Conservation (phyloP, 2,888 invertebrate species). For the Neocrepidodera transversa region DNA sequence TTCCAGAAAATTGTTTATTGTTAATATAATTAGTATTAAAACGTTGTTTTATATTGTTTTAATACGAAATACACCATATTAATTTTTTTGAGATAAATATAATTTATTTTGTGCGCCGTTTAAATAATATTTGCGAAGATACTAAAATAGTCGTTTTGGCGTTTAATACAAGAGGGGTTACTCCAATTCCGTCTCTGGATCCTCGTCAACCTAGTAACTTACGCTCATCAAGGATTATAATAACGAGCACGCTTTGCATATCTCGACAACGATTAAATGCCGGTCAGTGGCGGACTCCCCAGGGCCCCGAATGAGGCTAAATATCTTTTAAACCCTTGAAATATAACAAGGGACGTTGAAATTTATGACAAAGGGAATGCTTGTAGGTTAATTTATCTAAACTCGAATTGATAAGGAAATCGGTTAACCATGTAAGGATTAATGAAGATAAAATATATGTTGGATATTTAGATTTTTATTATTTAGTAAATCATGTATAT, state of each 20-base stretch:
- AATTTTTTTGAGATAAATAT: no score
- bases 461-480: no score
- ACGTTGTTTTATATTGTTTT: no score
- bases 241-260: slow-evolving; percentile 60
- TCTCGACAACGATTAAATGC: slow-evolving; percentile 56
- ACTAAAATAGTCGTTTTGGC: slow-evolving; percentile 29
- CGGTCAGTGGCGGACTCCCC: slow-evolving; percentile 30
- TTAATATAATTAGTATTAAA: no score
- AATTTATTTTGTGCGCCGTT: no score
- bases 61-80: no score
- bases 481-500: no score
- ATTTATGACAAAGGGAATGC: background rate
- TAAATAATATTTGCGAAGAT: slow-evolving; percentile 20
- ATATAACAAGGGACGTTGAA: background rate
- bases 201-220: slow-evolving; percentile 52
- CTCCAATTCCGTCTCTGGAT: slow-evolving; percentile 44
- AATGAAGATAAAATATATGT: no score
- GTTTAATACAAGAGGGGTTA: slow-evolving; percentile 37
- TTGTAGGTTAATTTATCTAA: background rate
- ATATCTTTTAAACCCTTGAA: background rate
- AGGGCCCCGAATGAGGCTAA: background rate
- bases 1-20: no score
- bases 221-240: slow-evolving; percentile 61
- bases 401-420: background rate
- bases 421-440: no score